Conservation (phyloP, 1,140 invertebrate genomes). For the Diplogasteroides magnus region DNA sequence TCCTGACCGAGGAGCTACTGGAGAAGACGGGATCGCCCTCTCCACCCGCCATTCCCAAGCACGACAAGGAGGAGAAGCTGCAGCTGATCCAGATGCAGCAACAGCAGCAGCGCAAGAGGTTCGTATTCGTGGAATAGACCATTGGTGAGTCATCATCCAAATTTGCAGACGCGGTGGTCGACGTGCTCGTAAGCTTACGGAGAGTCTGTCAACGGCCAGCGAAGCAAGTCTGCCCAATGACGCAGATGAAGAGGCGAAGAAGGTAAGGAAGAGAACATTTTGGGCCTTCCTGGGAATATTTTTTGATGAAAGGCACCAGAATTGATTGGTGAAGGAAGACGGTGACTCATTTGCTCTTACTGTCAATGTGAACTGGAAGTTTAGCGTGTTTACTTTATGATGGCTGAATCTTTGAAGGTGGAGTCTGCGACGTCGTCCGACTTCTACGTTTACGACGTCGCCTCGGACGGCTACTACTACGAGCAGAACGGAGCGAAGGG, state of each 20-base stretch:
- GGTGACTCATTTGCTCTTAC: no score
- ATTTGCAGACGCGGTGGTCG: neutral
- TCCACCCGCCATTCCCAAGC: no score
- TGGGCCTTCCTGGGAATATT: no score
- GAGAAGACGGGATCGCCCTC: neutral
- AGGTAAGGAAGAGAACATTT: neutral
- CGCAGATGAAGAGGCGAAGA: neutral
- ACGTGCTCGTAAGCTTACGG: neutral
- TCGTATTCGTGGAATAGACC: neutral
- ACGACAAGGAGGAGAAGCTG: no score
- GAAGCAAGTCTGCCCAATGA: neutral
- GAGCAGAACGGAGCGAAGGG: constrained; percentile 51
- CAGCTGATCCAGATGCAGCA: no score
- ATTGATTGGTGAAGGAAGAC: no score
- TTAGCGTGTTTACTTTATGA: no score
- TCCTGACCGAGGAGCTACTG: neutral
- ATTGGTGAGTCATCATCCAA: neutral
- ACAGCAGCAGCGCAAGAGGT: neutral
- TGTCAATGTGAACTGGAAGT: no score
- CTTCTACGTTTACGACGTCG: constrained; percentile 40
- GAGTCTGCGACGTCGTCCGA: constrained; percentile 8
- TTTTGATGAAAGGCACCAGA: no score
- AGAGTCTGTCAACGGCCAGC: neutral
- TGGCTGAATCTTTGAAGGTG: no score
- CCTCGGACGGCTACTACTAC: constrained; percentile 50